Evolutionary conservation across 2,113 vertebrate genomes (phyloP).

Genomic region (Pachyramphus minor): DNA sequence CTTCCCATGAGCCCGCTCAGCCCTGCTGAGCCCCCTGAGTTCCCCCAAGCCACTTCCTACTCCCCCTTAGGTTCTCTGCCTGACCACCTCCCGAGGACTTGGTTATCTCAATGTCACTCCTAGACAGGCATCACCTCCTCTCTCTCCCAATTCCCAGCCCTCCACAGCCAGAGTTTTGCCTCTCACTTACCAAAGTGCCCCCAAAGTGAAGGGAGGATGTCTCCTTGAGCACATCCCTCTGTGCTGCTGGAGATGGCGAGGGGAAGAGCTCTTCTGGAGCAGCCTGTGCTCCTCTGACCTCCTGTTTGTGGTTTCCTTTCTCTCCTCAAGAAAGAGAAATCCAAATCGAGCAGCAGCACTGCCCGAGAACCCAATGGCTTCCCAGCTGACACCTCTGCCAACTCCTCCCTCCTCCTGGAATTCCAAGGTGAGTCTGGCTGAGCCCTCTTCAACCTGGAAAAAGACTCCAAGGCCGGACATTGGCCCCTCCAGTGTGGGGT

Average conservation of each 20-base stretch:
- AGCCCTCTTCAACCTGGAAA: neutral
- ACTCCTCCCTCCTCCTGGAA: conserved; percentile 89
- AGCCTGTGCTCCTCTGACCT: neutral
- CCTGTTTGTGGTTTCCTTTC: neutral
- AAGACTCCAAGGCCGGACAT: too few relatives aligned
- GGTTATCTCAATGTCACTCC: accelerated
- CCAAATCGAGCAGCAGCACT: conserved; percentile 78
- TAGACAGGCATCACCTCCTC: accelerated
- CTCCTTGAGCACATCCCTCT: neutral
- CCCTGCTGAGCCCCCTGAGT: neutral
- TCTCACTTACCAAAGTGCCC: neutral
- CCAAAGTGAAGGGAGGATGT: neutral
- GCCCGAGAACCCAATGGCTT: conserved; percentile 82
- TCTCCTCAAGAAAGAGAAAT: conserved; percentile 85
- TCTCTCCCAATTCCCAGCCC: neutral
- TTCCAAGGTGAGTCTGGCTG: conserved; percentile 83
- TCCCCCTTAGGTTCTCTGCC: neutral
- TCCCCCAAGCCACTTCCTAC: accelerated
- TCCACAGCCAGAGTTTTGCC: neutral
- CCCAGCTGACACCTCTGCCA: conserved; percentile 82
- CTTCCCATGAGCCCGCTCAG: neutral
- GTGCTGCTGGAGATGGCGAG: neutral
- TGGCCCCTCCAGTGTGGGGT: accelerated
- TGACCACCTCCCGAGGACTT: too few relatives aligned
- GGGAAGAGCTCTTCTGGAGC: neutral